Conservation (phyloP, 2,888 invertebrate species). For the Dasypolia templi region DNA sequence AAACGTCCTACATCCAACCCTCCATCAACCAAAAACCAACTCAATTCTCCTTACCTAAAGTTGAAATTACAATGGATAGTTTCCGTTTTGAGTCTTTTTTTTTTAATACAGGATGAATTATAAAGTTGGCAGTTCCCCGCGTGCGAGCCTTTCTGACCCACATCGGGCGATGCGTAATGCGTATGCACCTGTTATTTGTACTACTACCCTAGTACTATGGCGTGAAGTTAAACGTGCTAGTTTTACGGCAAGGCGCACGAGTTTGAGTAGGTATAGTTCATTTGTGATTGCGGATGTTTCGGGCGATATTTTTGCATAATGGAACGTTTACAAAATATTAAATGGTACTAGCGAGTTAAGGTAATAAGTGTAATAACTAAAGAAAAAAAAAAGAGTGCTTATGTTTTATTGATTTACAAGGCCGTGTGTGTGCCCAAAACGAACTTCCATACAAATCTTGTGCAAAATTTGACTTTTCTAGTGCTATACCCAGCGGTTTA, state of each 20-base stretch:
- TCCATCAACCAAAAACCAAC: conserved; percentile 43
- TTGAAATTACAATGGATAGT: conserved; percentile 40
- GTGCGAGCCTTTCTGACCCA: conserved; percentile 85
- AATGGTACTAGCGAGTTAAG: not conserved
- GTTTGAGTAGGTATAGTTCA: too few relatives aligned
- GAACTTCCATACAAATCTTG: not conserved
- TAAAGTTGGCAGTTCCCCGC: conserved; percentile 67
- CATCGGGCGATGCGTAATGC: conserved; percentile 85
- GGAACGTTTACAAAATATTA: not conserved
- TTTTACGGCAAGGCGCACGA: conserved; percentile 22
- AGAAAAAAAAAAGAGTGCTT: not conserved
- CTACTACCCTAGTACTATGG: conserved; percentile 58
- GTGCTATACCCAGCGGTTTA: not conserved
- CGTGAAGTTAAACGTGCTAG: conserved; percentile 66
- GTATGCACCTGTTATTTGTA: conserved; percentile 80
- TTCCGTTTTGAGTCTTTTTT: conserved; percentile 30
- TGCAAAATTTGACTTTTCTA: not conserved
- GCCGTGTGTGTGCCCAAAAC: not conserved
- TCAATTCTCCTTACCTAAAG: conserved; percentile 13
- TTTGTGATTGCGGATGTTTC: not conserved
- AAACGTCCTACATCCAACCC: conserved; percentile 41
- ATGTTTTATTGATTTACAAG: not conserved
- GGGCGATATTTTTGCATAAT: not conserved
- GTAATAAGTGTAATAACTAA: not conserved
- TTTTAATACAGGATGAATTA: conserved; percentile 56